Base-by-base conservation (phyloP, 1,140 invertebrate species). In the Bradynema listronoti region DNA sequence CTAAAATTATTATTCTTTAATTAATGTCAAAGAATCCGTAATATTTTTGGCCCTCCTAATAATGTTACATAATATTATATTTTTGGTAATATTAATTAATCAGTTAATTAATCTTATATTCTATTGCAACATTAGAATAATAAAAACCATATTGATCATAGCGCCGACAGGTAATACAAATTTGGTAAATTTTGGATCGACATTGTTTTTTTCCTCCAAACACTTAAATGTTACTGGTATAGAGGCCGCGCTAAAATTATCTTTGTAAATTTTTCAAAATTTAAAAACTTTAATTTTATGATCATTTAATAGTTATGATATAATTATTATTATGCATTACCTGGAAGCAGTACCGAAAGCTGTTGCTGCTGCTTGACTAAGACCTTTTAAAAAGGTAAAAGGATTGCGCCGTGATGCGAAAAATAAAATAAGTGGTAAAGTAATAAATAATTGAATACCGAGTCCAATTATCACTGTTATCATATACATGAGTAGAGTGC, bases 91-190 rank as follows among this genome's bases (percentile, higher is more conserved):
- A 56, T 11, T 24, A 22, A 27, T n/a, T 4, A 56, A 24, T 59
- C 11, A 16, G 1, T 6, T 62, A n/a, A 58, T 27, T 63, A n/a
- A n/a, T n/a, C n/a, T n/a, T n/a, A n/a, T n/a, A n/a, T 52, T 53
- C 33, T 3, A 4, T 4, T 16, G 14, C 2, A 55, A 55, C n/a
- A 24, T 14, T 43, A 11, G 7, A 14, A 19, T 30, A 16, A 11
- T 22, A 49, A 11, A 24, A 16, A 66, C 68, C 73, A 77, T 77
- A 50, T 68, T 75, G 41, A 75, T 72, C 22, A 65, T 77, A 16
- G 73, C 71, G 6, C 82, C 93, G 58, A 97, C 89, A 4, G 92
- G 92, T 64, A 95, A 87, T 6, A 95, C 91, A 74, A 96, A 97
- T 42, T 91, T 83, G 0, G 89, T 89, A 24, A 97, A 88, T 51